Percentiles rank a stretch among this genome's conserved stretches.
These are phyloP conservation scores for Centropristis striata DNA, from an alignment of 2,113 vertebrate genomes.

Conservation along the genomic window DNA sequence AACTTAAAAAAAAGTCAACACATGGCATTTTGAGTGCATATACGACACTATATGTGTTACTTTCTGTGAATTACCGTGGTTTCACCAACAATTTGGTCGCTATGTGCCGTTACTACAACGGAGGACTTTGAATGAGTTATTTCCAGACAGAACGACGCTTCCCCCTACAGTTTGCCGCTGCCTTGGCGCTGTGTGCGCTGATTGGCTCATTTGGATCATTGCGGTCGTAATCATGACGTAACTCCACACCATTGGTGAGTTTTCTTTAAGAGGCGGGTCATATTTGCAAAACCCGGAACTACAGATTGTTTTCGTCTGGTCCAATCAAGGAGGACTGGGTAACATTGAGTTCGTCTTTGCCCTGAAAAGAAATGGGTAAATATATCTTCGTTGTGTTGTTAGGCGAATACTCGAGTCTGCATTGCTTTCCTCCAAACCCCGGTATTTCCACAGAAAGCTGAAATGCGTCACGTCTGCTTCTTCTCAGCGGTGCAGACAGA, in stretches of 20 bases:
- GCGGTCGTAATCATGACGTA: not conserved
- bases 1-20: not conserved
- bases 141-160: not conserved
- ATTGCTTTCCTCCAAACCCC: no score
- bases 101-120: conserved; percentile 68
- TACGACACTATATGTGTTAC: not conserved
- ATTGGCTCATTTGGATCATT: conserved; percentile 64
- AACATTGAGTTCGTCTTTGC: not conserved
- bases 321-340: not conserved
- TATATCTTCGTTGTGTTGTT: conserved; percentile 48
- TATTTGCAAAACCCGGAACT: conserved; percentile 76
- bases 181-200: conserved; percentile 16
- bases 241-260: conserved; percentile 40
- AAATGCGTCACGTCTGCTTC: not conserved
- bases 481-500: not conserved
- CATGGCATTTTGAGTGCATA: not conserved
- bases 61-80: conserved; percentile 21
- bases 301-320: conserved; percentile 2
- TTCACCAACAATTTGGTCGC: conserved; percentile 40
- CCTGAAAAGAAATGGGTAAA: conserved; percentile 80
- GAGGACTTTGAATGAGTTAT: not conserved
- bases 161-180: conserved; percentile 20
- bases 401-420: no score
- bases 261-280: conserved; percentile 52
- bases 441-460: not conserved